Conservation (phyloP, 2,113 vertebrate species). For the Hypomesus transpacificus region DNA sequence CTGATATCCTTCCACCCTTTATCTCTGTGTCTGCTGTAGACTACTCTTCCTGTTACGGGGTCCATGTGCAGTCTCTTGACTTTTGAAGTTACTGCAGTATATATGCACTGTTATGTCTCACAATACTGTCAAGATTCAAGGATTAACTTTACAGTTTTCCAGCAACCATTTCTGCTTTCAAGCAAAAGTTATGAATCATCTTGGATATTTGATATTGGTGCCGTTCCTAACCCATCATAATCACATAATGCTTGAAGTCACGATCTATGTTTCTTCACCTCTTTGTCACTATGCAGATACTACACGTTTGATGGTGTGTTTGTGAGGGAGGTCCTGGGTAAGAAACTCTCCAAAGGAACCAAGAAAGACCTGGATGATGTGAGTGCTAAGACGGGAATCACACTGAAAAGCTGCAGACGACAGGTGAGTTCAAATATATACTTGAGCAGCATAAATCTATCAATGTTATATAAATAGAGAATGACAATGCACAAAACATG, state of each 20-base stretch:
- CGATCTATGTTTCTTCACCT: background rate
- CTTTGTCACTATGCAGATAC: conserved; percentile 68
- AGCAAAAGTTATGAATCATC: too few relatives aligned
- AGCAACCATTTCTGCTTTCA: too few relatives aligned
- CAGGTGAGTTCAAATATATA: conserved; percentile 67
- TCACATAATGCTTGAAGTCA: background rate
- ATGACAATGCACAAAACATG: too few relatives aligned
- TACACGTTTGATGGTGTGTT: conserved; percentile 86
- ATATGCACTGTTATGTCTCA: too few relatives aligned
- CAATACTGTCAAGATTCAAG: too few relatives aligned
- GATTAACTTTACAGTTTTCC: too few relatives aligned
- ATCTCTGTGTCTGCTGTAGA: background rate
- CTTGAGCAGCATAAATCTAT: too few relatives aligned
- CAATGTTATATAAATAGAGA: too few relatives aligned
- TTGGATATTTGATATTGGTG: too few relatives aligned
- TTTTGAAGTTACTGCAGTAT: too few relatives aligned
- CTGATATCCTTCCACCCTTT: background rate
- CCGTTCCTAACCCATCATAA: background rate
- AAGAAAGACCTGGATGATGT: conserved; percentile 93
- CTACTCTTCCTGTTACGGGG: background rate
- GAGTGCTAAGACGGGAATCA: conserved; percentile 82
- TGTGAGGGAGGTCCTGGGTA: conserved; percentile 88
- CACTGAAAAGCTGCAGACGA: conserved; percentile 87
- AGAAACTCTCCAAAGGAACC: conserved; percentile 92
- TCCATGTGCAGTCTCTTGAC: background rate